phyloP scores from a whole-genome alignment of 2,797 vertebrate species.

The Echiichthys vipera region DNA sequence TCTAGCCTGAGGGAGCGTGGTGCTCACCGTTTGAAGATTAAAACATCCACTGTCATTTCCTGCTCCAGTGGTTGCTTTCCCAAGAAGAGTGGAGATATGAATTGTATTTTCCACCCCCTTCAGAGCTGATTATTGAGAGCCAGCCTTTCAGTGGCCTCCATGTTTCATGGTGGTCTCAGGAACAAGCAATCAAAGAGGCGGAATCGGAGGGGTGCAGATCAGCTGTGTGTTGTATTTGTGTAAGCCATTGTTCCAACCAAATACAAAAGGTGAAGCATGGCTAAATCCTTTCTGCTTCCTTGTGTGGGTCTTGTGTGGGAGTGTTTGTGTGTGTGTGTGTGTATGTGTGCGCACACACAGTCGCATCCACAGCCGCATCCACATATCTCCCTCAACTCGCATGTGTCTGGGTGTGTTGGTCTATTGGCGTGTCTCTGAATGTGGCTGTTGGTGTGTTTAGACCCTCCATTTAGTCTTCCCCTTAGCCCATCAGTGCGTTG shows the following conservation, averaged over 20 bases:
- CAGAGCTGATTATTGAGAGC: constrained; percentile 89
- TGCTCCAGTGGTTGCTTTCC: constrained; percentile 92
- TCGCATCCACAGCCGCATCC: constrained; percentile 55
- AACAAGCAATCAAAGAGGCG: constrained; percentile 88
- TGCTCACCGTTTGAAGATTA: constrained; percentile 94
- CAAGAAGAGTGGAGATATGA: constrained; percentile 89
- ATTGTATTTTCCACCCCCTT: constrained; percentile 90
- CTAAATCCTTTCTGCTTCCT: constrained; percentile 93
- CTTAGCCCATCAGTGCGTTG: constrained; percentile 84
- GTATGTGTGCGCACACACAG: constrained; percentile 69
- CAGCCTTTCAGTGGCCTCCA: constrained; percentile 88
- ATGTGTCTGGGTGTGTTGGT: constrained; percentile 77
- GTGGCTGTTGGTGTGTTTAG: constrained; percentile 72
- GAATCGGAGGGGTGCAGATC: constrained; percentile 89
- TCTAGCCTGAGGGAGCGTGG: constrained; percentile 85
- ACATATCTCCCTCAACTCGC: constrained; percentile 43
- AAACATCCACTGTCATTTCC: constrained; percentile 94
- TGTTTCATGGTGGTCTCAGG: constrained; percentile 97
- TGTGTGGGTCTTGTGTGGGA: constrained; percentile 79
- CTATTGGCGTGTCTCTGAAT: constrained; percentile 62
- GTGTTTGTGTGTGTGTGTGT: constrained; percentile 79
- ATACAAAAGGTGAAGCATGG: constrained; percentile 98
- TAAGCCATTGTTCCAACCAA: constrained; percentile 92
- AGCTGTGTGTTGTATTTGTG: constrained; percentile 91
- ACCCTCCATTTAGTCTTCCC: constrained; percentile 71